Conservation (phyloP, 1,140 invertebrate genomes). For the Eumaeus atala region DNA sequence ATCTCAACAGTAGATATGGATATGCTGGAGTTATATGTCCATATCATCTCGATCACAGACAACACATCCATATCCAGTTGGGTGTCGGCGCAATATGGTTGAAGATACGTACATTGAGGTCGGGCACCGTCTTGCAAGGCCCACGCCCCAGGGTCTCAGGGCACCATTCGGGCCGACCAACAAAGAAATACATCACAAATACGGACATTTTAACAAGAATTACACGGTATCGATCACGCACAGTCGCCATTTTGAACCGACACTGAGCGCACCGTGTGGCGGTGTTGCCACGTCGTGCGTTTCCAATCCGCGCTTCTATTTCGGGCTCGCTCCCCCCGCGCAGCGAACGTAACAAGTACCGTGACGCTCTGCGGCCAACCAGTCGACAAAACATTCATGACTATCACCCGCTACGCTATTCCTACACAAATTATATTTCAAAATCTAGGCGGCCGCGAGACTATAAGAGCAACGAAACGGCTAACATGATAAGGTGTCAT, state of each 20-base stretch:
- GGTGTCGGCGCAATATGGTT: constrained; percentile 66
- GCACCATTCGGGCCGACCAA: constrained; percentile 54
- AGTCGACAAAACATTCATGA: constrained; percentile 53
- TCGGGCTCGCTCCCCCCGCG: constrained; percentile 49
- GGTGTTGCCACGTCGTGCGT: constrained; percentile 68
- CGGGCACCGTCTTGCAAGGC: constrained; percentile 47
- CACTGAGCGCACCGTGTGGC: constrained; percentile 56
- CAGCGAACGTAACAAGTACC: constrained; percentile 22
- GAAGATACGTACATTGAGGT: constrained; percentile 64
- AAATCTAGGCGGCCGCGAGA: constrained; percentile 48
- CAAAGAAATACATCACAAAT: constrained; percentile 62
- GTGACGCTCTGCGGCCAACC: constrained; percentile 36
- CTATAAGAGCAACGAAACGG: constrained; percentile 32
- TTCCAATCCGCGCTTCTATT: constrained; percentile 65
- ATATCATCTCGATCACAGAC: constrained; percentile 36
- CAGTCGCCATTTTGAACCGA: constrained; percentile 72
- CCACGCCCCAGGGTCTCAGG: constrained; percentile 48
- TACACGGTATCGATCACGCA: constrained; percentile 72
- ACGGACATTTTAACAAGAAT: constrained; percentile 61
- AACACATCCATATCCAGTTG: constrained; percentile 55
- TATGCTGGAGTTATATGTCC: constrained; percentile 36
- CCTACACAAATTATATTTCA: constrained; percentile 28
- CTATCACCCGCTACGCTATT: constrained; percentile 37
- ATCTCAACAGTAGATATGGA: constrained; percentile 39
- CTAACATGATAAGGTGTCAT: constrained; percentile 49